These are phyloP conservation scores for Ursus arctos DNA, from an alignment of 2,113 vertebrate genomes.

Conservation along the genomic window DNA sequence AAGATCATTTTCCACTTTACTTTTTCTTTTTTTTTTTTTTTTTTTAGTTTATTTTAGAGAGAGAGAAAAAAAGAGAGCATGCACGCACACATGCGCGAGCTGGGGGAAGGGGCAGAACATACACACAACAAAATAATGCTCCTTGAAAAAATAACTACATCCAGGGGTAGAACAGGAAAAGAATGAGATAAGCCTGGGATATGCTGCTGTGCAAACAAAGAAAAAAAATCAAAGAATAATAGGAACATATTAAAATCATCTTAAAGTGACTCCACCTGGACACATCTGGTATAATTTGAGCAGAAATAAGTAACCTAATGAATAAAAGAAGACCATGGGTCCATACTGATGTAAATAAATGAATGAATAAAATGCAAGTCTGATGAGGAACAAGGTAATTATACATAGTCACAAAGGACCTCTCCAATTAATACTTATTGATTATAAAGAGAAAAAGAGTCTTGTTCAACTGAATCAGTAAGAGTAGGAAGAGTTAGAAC, in stretches of 20 bases:
- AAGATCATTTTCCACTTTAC: background rate
- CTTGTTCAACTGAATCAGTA: conserved; percentile 96
- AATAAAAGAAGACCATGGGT: background rate
- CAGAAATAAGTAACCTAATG: background rate
- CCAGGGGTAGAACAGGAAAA: background rate
- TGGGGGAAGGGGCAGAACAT: background rate
- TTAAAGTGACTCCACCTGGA: background rate
- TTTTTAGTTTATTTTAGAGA: background rate
- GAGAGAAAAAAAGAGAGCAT: too few relatives aligned
- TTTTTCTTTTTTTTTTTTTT: background rate
- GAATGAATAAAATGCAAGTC: background rate
- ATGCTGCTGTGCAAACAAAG: background rate
- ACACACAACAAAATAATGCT: background rate
- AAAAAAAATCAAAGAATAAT: conserved; percentile 13
- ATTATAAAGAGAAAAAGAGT: conserved; percentile 84
- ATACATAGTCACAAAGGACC: background rate
- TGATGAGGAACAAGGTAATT: background rate
- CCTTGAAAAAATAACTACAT: background rate
- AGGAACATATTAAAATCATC: background rate
- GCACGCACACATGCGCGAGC: accelerated
- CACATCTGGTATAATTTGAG: background rate
- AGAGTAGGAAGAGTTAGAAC: conserved; percentile 98
- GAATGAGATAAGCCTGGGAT: background rate
- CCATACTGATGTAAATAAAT: background rate
- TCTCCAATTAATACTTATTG: background rate